Evolutionary conservation across 2,113 vertebrate genomes (phyloP), one percentile per base, ranked within the genome.

Genomic region (Sakesphorus luctuosus): DNA sequence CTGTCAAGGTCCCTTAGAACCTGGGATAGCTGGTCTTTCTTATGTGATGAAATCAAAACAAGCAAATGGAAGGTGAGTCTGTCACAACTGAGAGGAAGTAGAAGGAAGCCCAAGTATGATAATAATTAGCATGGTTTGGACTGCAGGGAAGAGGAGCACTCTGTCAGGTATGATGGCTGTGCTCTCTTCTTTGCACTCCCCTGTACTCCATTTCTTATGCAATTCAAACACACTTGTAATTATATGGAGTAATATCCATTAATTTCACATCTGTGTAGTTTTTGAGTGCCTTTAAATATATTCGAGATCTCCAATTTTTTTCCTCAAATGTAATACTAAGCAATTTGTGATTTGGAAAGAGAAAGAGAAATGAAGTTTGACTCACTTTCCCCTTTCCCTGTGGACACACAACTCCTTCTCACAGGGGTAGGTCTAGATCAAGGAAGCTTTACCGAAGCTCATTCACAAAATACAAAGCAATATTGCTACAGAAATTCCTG

Each of bases 1-100:
- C 90, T 94, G 95, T 93, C 92, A 96, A 93, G 38, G 46, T 82
- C 56, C 47, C n/a, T 76, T 82, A 62, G 69, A 96, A 93, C 75
- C 38, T 85, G 77, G 67, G 52, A 33, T 94, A 77, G 58, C 58
- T 92, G 74, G 49, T 92, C 28, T 77, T 86, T 93, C 69, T 93
- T 49, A 35, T 24, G 62, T 91, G 84, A 78, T 56, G 77, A 89
- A 96, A 89, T 95, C 62, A 24, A 84, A 97, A 82, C 63, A 87
- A 79, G 52, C 52, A 72, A 86, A 40, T n/a, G 58, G 61, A 73
- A 81, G 63, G 43, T 4, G 35, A 79, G 53, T 89, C 90, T 96
- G 88, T 87, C 93, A 83, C 46, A 79, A 40, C 26, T 20, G 74
- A 61, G 47, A 91, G 89, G 78, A 89, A 92, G 71, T 38, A 73